phyloP scores from a whole-genome alignment of 2,113 vertebrate species.

The Tricholaema leucomelas region DNA sequence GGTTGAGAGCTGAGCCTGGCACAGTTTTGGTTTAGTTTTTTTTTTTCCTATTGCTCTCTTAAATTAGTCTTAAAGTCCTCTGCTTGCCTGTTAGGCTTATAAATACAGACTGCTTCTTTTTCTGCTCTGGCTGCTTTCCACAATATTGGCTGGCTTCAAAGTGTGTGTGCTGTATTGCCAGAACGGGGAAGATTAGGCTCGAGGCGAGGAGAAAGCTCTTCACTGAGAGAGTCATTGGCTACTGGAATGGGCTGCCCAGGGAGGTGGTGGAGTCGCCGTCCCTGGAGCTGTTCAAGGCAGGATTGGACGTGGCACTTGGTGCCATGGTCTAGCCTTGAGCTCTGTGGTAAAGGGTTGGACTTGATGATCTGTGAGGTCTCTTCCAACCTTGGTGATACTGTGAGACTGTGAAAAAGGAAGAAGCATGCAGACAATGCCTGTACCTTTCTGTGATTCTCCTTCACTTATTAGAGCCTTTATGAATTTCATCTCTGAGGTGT shows the following conservation, averaged over 20 bases:
- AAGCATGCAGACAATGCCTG: conserved; percentile 3
- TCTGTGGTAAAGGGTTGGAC: too few species aligned
- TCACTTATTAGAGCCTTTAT: not conserved
- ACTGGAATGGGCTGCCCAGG: too few species aligned
- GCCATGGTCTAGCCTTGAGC: too few species aligned
- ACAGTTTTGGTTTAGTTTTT: not conserved
- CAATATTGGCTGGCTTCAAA: not conserved
- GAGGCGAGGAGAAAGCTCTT: too few species aligned
- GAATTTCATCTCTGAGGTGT: not conserved
- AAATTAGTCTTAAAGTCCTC: conserved; percentile 1
- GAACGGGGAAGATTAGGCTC: too few species aligned
- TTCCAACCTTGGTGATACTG: too few species aligned
- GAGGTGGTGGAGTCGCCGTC: too few species aligned
- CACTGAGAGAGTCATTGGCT: too few species aligned
- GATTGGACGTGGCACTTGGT: too few species aligned
- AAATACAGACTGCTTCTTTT: conserved; percentile 12
- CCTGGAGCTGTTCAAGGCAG: too few species aligned
- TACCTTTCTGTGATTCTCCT: conserved; percentile 1
- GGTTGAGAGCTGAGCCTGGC: not conserved
- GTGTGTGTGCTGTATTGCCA: too few species aligned
- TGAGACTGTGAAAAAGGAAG: not conserved
- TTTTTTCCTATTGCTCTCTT: not conserved
- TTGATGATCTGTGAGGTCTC: too few species aligned
- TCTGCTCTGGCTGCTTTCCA: conserved; percentile 19
- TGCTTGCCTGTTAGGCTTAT: not conserved